phyloP scores from a whole-genome alignment of 1,140 invertebrate species.

The Rhynchophorus ferrugineus region DNA sequence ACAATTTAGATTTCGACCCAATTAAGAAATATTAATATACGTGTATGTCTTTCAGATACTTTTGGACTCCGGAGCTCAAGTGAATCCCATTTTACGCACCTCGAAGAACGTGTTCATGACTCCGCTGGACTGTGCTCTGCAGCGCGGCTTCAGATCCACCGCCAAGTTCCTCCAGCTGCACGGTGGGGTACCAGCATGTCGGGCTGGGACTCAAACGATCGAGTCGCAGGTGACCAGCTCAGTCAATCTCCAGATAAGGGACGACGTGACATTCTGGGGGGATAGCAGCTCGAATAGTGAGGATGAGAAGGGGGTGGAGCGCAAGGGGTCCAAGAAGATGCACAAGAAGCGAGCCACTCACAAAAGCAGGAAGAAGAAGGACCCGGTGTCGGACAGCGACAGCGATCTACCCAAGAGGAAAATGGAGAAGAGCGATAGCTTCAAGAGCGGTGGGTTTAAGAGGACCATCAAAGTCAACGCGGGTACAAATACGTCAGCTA shows the following conservation, averaged over 20 bases:
- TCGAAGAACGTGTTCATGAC: slow-evolving; percentile 77
- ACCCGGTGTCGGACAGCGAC: slow-evolving; percentile 24
- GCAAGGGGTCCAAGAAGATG: slow-evolving; percentile 19
- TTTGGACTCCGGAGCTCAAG: slow-evolving; percentile 69
- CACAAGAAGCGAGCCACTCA: slow-evolving; percentile 27
- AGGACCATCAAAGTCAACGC: slow-evolving; percentile 14
- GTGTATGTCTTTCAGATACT: slow-evolving; percentile 48
- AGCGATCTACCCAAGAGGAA: slow-evolving; percentile 14
- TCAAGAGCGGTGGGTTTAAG: slow-evolving; percentile 11
- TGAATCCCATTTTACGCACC: slow-evolving; percentile 77
- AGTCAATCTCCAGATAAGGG: slow-evolving; percentile 31
- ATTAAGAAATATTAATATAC: not conserved
- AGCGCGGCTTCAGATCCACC: slow-evolving; percentile 75
- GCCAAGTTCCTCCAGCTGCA: slow-evolving; percentile 90
- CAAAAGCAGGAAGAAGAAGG: slow-evolving; percentile 28
- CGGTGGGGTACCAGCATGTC: slow-evolving; percentile 71
- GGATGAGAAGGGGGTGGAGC: slow-evolving; percentile 22
- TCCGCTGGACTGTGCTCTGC: slow-evolving; percentile 82
- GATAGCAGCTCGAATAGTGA: slow-evolving; percentile 34
- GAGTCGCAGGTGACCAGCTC: slow-evolving; percentile 16
- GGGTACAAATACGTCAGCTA: slow-evolving; percentile 17
- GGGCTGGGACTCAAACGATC: slow-evolving; percentile 41
- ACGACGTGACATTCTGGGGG: slow-evolving; percentile 34
- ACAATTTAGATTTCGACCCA: too few species aligned
- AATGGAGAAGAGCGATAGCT: slow-evolving; percentile 5